These are phyloP conservation scores for Pantala flavescens DNA, from an alignment of 1,140 invertebrate genomes.

Conservation along the genomic window DNA sequence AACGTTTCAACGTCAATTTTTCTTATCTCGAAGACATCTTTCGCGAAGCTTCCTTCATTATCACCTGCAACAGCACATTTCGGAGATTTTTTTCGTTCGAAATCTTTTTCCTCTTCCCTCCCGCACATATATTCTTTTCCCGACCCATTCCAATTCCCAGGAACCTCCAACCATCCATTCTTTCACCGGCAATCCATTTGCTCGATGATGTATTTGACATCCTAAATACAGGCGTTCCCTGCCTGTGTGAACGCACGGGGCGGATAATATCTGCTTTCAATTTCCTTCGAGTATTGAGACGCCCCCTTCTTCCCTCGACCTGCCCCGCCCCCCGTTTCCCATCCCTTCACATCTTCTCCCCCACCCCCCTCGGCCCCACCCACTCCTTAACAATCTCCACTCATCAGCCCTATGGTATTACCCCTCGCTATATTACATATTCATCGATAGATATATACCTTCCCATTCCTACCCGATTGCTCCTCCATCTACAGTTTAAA, in stretches of 20 bases:
- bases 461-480: neutral
- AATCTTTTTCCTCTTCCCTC: neutral
- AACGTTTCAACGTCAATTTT: no score
- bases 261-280: slow-evolving; percentile 9
- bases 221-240: slow-evolving; percentile 2
- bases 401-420: neutral
- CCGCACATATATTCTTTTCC: neutral
- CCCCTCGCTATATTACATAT: neutral
- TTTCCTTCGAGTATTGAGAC: slow-evolving; percentile 9
- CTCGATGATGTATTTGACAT: slow-evolving; percentile 9
- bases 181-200: slow-evolving; percentile 8
- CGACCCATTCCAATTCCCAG: neutral
- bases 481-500: neutral
- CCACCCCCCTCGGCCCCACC: neutral
- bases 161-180: neutral
- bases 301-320: neutral
- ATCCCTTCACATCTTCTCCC: neutral
- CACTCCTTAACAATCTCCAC: neutral
- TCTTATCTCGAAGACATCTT: no score
- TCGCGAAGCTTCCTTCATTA: no score
- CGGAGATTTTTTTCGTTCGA: no score
- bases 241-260: slow-evolving; percentile 1
- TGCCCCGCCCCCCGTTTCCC: neutral
- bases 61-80: no score
- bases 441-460: neutral